Conservation (phyloP, 2,113 vertebrate species). For the Lycaon pictus region DNA sequence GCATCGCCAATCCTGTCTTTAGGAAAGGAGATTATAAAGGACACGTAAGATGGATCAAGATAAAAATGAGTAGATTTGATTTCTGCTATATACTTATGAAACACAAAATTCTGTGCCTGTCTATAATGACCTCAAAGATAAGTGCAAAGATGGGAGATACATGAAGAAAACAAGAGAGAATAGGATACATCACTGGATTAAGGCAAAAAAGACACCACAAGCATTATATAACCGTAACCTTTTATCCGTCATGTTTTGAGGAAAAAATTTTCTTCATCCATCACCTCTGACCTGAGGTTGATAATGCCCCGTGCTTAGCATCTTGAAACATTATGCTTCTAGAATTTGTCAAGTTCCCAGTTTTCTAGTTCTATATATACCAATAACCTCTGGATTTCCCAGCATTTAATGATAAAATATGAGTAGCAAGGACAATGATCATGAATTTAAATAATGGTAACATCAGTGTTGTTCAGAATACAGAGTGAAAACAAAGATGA, state of each 20-base stretch:
- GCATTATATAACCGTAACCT: neutral
- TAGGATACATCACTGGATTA: neutral
- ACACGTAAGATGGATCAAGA: neutral
- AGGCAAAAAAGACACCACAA: neutral
- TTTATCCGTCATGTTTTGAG: neutral
- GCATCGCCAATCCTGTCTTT: neutral
- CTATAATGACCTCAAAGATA: neutral
- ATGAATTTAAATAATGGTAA: neutral
- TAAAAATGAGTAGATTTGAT: neutral
- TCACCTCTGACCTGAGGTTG: neutral
- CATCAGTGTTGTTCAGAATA: neutral
- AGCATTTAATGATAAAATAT: neutral
- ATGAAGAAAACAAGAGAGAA: neutral
- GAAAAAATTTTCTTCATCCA: neutral
- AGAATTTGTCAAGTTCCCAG: neutral
- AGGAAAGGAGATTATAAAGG: neutral
- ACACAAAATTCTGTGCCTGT: neutral
- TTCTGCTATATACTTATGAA: neutral
- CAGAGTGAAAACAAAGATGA: neutral
- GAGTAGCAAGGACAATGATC: neutral
- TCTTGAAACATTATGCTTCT: neutral
- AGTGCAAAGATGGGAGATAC: neutral
- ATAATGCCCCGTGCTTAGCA: neutral
- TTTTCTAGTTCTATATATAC: constrained; percentile 27
- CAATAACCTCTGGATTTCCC: neutral